Evolutionary conservation across 2,888 invertebrate species (phyloP).

Genomic region (Dasysyrphus tricinctus): DNA sequence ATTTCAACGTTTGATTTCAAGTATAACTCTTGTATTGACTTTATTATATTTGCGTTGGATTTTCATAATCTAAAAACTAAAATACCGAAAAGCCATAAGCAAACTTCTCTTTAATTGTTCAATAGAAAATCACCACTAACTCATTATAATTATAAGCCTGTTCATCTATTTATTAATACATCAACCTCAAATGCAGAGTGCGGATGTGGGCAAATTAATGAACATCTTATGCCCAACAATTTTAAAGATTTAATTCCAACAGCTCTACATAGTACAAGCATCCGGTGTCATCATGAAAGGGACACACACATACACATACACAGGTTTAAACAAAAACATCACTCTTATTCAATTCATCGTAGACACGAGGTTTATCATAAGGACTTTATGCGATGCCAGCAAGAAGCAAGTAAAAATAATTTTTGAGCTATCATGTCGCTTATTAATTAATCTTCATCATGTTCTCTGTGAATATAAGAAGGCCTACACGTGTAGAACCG

Average conservation of each 20-base stretch:
- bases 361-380: not conserved
- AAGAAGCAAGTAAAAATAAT: not conserved
- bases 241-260: not conserved
- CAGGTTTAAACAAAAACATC: not conserved
- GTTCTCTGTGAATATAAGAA: not conserved
- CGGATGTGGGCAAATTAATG: not conserved
- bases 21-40: too few relatives aligned
- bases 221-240: not conserved
- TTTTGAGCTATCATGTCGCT: constrained; percentile 2
- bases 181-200: not conserved
- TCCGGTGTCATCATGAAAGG: not conserved
- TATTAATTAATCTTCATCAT: constrained; percentile 21
- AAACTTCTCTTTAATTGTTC: too few relatives aligned
- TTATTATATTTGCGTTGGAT: too few relatives aligned
- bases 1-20: too few relatives aligned
- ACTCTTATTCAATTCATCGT: not conserved
- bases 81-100: too few relatives aligned
- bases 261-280: not conserved
- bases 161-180: not conserved
- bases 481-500: not conserved
- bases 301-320: not conserved
- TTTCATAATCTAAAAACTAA: too few relatives aligned
- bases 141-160: too few relatives aligned
- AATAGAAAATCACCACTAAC: too few relatives aligned
- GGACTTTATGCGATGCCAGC: not conserved